phyloP scores from a whole-genome alignment of 2,888 invertebrate genomes.

The Rugalucina vietnamica region DNA sequence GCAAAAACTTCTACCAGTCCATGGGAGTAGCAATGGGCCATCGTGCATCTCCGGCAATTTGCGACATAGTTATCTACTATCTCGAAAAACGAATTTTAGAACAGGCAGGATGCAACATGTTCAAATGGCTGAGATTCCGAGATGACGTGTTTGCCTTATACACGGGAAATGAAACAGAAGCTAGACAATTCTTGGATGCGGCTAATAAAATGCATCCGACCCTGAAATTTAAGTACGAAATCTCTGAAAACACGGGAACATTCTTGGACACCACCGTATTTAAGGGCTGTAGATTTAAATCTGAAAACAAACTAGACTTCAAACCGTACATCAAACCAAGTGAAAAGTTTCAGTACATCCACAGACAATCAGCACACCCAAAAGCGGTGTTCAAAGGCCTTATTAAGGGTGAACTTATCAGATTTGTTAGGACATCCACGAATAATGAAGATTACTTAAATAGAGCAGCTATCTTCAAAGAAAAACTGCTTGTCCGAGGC shows the following conservation, averaged over 20 bases:
- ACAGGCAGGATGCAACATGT: background rate
- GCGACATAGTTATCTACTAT: constrained; percentile 48
- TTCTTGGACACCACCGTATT: background rate
- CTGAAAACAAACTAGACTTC: background rate
- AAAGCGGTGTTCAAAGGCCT: background rate
- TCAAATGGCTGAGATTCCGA: constrained; percentile 39
- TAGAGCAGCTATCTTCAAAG: background rate
- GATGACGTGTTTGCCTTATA: constrained; percentile 30
- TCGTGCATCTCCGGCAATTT: constrained; percentile 38
- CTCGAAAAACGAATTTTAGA: constrained; percentile 30
- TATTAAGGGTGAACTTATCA: background rate
- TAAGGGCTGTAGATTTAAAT: background rate
- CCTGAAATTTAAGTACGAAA: background rate
- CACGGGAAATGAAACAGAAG: background rate
- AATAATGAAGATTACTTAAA: background rate
- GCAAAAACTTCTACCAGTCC: constrained; percentile 25
- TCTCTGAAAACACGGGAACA: background rate
- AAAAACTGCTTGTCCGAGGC: background rate
- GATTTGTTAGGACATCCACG: background rate
- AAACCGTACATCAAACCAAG: background rate
- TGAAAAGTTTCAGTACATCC: background rate
- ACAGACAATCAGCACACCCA: background rate
- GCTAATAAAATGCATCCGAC: background rate
- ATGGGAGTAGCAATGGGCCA: constrained; percentile 45
- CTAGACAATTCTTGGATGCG: background rate